These are phyloP conservation scores for Capromys pilorides DNA, from an alignment of 2,797 vertebrate species.

Conservation along the genomic window DNA sequence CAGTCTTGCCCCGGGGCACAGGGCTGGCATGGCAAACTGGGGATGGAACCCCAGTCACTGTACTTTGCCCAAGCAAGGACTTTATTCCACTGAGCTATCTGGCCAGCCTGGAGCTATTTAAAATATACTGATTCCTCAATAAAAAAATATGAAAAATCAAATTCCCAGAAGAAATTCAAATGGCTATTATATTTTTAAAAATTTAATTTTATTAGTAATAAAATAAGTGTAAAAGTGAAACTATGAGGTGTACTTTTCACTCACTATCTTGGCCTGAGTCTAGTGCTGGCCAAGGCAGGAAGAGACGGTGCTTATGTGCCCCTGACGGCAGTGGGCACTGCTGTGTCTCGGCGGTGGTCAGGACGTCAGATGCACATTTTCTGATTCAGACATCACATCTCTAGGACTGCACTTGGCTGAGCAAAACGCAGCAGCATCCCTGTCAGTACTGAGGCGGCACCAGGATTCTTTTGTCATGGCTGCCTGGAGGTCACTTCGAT, in stretches of 20 bases:
- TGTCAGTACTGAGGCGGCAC: not conserved
- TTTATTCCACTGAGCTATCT: no score
- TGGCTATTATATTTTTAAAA: not conserved
- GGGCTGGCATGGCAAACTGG: no score
- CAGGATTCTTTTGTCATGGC: not conserved
- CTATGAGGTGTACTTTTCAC: not conserved
- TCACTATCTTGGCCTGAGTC: slow-evolving; percentile 27
- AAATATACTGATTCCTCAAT: not conserved
- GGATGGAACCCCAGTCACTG: no score
- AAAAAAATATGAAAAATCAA: not conserved
- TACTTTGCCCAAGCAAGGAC: no score
- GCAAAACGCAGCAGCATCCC: not conserved
- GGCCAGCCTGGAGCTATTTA: not conserved
- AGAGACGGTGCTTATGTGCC: not conserved
- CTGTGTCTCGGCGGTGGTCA: not conserved
- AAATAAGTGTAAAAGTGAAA: slow-evolving; percentile 15
- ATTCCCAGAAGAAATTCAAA: slow-evolving; percentile 44
- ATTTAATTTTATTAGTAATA: slow-evolving; percentile 2
- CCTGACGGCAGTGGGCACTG: not conserved
- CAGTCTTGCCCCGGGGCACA: no score
- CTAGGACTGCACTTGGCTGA: slow-evolving; percentile 41
- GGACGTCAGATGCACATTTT: slow-evolving; percentile 14
- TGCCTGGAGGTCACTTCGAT: not conserved
- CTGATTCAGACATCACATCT: not conserved
- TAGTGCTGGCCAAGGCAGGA: not conserved